These are phyloP conservation scores for Cyphomyrmex costatus DNA, from an alignment of 1,140 invertebrate species.

Conservation along the genomic window DNA sequence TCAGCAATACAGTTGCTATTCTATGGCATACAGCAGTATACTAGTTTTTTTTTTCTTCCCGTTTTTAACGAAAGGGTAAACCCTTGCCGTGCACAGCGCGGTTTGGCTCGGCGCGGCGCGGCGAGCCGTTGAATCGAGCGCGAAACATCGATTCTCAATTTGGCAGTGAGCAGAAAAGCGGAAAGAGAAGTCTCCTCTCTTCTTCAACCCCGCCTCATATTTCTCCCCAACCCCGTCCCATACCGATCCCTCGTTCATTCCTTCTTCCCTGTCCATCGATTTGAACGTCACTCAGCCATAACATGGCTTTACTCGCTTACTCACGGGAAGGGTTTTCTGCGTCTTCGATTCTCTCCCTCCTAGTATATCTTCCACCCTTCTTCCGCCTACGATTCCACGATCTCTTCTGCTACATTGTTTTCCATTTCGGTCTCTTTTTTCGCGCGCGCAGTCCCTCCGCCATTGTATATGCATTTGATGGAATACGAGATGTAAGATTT, in stretches of 20 bases:
- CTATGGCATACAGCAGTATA: background rate
- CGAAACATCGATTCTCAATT: constrained; percentile 77
- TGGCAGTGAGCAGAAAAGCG: constrained; percentile 70
- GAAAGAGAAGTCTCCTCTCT: constrained; percentile 44
- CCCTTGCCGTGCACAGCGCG: constrained; percentile 20
- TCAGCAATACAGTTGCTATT: constrained; percentile 9
- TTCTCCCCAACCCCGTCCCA: background rate
- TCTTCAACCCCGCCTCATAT: constrained; percentile 38
- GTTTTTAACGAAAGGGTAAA: constrained; percentile 7
- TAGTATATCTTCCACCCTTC: background rate
- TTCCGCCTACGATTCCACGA: background rate
- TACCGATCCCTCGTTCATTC: background rate
- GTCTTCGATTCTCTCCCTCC: background rate
- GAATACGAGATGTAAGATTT: constrained; percentile 29
- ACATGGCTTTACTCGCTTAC: constrained; percentile 70
- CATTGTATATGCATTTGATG: constrained; percentile 42
- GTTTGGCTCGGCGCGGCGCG: background rate
- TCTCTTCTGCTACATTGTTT: constrained; percentile 43
- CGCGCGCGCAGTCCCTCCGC: background rate
- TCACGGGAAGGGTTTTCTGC: constrained; percentile 32
- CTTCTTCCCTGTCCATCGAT: constrained; percentile 66
- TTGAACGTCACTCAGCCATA: constrained; percentile 71
- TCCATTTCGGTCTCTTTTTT: constrained; percentile 32
- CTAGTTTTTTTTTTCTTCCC: background rate
- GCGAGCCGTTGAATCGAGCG: constrained; percentile 66